Evolutionary conservation across 2,888 invertebrate genomes (phyloP).

Genomic region (Oscheius myriophilus): DNA sequence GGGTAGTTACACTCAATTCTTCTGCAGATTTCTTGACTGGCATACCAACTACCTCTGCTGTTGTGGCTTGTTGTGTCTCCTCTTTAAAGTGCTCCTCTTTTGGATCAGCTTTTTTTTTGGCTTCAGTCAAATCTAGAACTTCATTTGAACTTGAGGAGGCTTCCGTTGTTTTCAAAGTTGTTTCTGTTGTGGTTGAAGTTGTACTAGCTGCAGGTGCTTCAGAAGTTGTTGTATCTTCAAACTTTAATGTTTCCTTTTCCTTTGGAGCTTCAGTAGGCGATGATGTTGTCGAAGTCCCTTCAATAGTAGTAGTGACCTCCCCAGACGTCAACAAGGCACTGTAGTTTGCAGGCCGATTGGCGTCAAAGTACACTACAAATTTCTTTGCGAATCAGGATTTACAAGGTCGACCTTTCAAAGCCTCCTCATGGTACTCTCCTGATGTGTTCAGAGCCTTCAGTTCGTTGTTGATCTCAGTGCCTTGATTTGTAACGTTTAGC

Average conservation of each 20-base stretch:
- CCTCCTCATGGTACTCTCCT: constrained; percentile 15
- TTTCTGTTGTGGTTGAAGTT: background rate
- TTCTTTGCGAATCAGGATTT: background rate
- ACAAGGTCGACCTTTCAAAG: constrained; percentile 12
- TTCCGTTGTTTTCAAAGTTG: background rate
- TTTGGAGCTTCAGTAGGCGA: background rate
- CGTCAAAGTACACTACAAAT: constrained; percentile 11
- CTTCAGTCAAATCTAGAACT: background rate
- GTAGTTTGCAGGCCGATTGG: constrained; percentile 15
- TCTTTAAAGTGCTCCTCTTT: background rate
- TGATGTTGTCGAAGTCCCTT: background rate
- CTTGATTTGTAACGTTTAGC: constrained; percentile 3
- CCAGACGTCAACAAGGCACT: constrained; percentile 9
- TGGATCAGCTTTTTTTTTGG: background rate
- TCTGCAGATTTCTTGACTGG: constrained; percentile 7
- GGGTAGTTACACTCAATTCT: constrained; percentile 10
- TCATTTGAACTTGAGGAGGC: background rate
- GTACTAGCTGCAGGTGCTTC: background rate
- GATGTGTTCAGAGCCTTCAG: constrained; percentile 20
- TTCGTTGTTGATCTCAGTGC: constrained; percentile 4
- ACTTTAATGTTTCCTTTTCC: too few relatives aligned
- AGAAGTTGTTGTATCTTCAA: background rate
- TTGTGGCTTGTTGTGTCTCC: constrained; percentile 4
- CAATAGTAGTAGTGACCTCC: background rate
- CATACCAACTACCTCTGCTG: background rate